phyloP scores from a whole-genome alignment of 2,113 vertebrate genomes.

The Notiomystis cincta region DNA sequence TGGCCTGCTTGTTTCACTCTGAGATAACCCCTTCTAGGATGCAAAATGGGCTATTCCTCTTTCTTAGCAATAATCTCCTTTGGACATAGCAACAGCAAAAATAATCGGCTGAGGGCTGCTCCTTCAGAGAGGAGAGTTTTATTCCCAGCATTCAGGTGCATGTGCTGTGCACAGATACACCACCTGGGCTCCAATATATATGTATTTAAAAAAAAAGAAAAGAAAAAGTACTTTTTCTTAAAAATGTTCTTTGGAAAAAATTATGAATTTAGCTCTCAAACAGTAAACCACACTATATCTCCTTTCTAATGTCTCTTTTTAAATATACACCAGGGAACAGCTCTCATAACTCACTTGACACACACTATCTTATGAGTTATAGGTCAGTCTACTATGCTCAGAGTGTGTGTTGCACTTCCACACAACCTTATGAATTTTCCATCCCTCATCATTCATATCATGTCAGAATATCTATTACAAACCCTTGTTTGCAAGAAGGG shows the following conservation, averaged over 20 bases:
- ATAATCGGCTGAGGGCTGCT: neutral
- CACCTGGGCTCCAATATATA: neutral
- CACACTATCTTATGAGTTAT: slow-evolving; percentile 38
- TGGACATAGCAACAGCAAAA: neutral
- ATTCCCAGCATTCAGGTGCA: neutral
- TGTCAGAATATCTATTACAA: slow-evolving; percentile 51
- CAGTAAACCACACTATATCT: neutral
- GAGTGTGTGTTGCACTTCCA: slow-evolving; percentile 7
- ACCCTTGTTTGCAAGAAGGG: slow-evolving; percentile 8
- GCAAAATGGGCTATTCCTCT: neutral
- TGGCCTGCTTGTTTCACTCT: neutral
- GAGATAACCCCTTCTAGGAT: neutral
- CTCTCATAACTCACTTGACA: slow-evolving; percentile 18
- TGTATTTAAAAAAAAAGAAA: neutral
- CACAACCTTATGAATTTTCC: slow-evolving; percentile 46
- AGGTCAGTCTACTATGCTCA: neutral
- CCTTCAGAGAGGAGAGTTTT: neutral
- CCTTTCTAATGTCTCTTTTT: slow-evolving; percentile 20
- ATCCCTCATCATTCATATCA: slow-evolving; percentile 3
- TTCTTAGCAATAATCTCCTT: neutral
- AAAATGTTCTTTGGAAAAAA: neutral
- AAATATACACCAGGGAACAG: neutral
- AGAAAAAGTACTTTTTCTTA: neutral
- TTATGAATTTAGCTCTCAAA: slow-evolving; percentile 3
- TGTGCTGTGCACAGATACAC: neutral